These are phyloP conservation scores for Kryptopterus vitreolus DNA, from an alignment of 2,797 vertebrate genomes.

Conservation along the genomic window DNA sequence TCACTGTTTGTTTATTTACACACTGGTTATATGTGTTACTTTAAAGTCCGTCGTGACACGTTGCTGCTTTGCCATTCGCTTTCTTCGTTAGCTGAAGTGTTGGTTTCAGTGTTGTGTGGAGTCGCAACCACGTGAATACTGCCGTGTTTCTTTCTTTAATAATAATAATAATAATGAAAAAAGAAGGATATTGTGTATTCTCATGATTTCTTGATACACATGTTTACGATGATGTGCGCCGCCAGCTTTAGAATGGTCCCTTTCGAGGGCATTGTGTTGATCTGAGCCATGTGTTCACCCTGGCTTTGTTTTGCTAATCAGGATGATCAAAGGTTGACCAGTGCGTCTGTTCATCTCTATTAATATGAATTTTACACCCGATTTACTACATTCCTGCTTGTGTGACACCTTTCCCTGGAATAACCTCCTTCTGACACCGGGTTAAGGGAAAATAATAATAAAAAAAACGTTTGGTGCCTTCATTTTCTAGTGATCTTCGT, in stretches of 20 bases:
- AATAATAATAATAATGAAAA: background rate
- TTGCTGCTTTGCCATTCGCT: background rate
- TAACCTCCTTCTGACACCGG: background rate
- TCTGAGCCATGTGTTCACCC: background rate
- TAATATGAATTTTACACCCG: constrained; percentile 1
- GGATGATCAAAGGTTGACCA: background rate
- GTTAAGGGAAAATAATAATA: background rate
- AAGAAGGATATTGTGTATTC: too few species aligned
- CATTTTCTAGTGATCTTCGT: background rate
- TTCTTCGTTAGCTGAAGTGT: background rate
- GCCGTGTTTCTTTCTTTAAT: background rate
- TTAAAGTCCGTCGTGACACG: background rate
- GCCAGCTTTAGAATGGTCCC: background rate
- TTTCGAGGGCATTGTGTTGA: background rate
- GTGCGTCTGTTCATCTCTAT: background rate
- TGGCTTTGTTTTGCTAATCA: constrained; percentile 36
- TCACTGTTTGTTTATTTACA: background rate
- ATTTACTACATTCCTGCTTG: constrained; percentile 49
- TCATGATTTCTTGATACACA: background rate
- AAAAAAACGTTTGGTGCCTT: background rate
- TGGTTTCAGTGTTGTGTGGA: too few species aligned
- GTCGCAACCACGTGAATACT: too few species aligned
- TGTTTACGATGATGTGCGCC: background rate
- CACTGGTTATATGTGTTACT: background rate
- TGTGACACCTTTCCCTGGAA: constrained; percentile 1